phyloP scores from a whole-genome alignment of 2,113 vertebrate genomes.

The Platysteira castanea region DNA sequence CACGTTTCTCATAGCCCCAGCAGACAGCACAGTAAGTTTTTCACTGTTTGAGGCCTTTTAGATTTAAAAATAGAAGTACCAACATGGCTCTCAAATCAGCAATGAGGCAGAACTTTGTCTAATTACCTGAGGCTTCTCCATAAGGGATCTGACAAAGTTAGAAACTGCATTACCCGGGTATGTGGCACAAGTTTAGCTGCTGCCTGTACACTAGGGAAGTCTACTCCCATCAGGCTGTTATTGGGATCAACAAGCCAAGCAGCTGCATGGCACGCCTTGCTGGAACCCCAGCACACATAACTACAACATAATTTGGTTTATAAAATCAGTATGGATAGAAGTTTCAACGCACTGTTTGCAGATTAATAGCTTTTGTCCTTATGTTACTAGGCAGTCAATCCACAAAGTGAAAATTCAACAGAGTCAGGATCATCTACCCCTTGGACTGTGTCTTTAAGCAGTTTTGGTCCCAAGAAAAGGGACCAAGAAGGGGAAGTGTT shows the following conservation, averaged over 20 bases:
- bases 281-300: not conserved
- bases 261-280: fast-evolving
- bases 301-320: not conserved
- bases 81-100: not conserved
- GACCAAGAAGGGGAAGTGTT: too few species aligned
- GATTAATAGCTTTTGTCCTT: not conserved
- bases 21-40: not conserved
- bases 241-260: not conserved
- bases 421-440: not conserved
- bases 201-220: not conserved
- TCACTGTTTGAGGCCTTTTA: not conserved
- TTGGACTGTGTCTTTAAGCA: not conserved
- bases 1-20: not conserved
- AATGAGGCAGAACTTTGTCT: not conserved
- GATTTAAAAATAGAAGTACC: not conserved
- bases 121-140: not conserved
- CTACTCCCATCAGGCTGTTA: not conserved
- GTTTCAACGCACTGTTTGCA: not conserved
- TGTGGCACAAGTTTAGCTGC: not conserved
- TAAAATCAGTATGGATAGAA: not conserved
- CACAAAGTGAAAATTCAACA: not conserved
- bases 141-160: not conserved
- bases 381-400: not conserved
- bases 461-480: not conserved
- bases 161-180: not conserved